Percentiles rank a stretch among this genome's conserved stretches.
These are phyloP conservation scores for Rhagium mordax DNA, from an alignment of 2,888 invertebrate genomes.

Conservation along the genomic window DNA sequence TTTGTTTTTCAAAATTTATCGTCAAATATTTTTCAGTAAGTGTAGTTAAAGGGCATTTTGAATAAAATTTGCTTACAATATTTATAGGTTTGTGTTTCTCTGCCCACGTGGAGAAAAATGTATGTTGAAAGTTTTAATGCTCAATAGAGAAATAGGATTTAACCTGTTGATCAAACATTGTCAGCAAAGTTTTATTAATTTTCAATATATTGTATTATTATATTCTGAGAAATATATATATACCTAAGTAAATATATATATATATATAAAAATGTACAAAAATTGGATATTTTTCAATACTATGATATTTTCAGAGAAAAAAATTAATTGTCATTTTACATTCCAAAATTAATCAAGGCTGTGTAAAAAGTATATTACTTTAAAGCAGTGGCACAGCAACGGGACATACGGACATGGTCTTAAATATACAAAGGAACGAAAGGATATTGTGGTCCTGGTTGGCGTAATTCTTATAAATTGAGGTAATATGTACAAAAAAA, in stretches of 20 bases:
- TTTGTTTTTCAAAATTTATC: not conserved
- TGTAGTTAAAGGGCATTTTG: not conserved
- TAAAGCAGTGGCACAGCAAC: no score
- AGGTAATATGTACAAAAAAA: no score
- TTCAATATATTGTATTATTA: not conserved
- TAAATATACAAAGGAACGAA: no score
- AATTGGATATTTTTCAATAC: not conserved
- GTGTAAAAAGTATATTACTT: conserved; percentile 36
- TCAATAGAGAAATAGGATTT: not conserved
- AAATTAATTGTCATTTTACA: conserved; percentile 33
- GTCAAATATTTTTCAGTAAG: not conserved
- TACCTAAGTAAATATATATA: no score
- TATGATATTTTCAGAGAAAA: not conserved
- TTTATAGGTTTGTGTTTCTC: not conserved
- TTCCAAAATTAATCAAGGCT: conserved; percentile 49
- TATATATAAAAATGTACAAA: not conserved
- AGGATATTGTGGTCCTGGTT: no score
- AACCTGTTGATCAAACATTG: not conserved
- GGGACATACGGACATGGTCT: no score
- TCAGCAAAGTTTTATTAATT: not conserved
- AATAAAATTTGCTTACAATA: not conserved
- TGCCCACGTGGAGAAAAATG: not conserved
- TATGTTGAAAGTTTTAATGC: not conserved
- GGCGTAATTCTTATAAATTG: no score
- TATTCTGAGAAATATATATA: no score